A percentile compares a stretch with the other conserved stretches of the same genome.
Evolutionary conservation across 2,797 vertebrate species (phyloP).

Genomic region (Sylvilagus floridanus): DNA sequence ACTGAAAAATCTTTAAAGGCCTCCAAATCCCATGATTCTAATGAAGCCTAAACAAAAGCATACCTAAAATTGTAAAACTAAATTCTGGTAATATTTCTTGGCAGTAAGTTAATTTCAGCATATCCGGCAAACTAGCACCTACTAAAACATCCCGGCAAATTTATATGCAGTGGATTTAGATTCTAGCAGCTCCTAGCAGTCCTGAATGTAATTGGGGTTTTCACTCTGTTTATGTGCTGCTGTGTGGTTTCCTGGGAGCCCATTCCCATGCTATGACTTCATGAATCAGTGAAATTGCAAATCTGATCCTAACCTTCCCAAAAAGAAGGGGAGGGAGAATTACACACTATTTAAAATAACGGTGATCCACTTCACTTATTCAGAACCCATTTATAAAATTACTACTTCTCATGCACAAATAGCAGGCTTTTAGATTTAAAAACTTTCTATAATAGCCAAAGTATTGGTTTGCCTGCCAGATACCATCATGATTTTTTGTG

Average conservation of each 20-base stretch:
- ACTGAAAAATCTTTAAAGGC: background rate
- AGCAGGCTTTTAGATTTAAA: conserved; percentile 62
- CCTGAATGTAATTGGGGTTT: background rate
- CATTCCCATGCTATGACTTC: background rate
- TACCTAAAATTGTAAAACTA: background rate
- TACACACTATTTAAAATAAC: conserved; percentile 58
- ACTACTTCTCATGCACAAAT: conserved; percentile 45
- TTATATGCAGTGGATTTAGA: background rate
- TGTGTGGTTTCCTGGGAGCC: background rate
- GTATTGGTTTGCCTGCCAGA: background rate
- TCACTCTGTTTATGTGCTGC: background rate
- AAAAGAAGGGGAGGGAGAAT: conserved; percentile 51
- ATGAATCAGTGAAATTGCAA: conserved; percentile 49
- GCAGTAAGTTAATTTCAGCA: background rate
- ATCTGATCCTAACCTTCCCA: conserved; percentile 51
- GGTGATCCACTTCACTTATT: conserved; percentile 61
- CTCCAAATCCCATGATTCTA: background rate
- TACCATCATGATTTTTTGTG: background rate
- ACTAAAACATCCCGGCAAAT: background rate
- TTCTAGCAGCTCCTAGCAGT: accelerated
- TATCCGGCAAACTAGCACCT: background rate
- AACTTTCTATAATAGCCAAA: conserved; percentile 20
- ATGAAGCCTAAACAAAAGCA: background rate
- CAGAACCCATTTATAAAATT: conserved; percentile 76
- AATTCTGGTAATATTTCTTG: background rate